phyloP scores from a whole-genome alignment of 2,888 invertebrate species.

The Escarpia spicata region DNA sequence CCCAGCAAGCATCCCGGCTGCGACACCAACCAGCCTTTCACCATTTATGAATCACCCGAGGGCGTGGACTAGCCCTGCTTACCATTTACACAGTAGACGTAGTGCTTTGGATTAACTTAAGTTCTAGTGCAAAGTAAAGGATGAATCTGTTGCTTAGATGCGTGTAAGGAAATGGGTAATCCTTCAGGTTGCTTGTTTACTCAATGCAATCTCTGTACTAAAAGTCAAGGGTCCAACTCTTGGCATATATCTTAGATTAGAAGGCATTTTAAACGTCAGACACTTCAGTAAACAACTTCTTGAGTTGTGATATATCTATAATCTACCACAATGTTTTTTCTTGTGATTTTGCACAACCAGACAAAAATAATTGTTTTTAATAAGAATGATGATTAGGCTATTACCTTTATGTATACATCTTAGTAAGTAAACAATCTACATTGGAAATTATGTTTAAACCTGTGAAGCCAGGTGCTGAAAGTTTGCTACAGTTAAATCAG shows the following conservation, averaged over 20 bases:
- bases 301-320: not conserved
- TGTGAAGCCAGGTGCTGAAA: too few relatives aligned
- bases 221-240: not conserved
- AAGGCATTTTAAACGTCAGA: not conserved
- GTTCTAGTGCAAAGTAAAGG: not conserved
- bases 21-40: not conserved
- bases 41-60: slow-evolving; percentile 10
- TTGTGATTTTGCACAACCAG: not conserved
- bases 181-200: not conserved
- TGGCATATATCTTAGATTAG: not conserved
- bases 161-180: not conserved
- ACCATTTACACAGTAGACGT: not conserved
- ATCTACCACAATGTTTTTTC: not conserved
- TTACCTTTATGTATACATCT: not conserved
- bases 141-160: not conserved
- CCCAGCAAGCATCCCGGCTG: slow-evolving; percentile 3
- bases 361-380: not conserved
- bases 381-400: not conserved
- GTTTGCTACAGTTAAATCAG: not conserved
- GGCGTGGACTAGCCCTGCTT: not conserved
- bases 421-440: not conserved
- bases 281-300: not conserved
- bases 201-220: not conserved
- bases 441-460: too few relatives aligned
- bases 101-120: not conserved